These are phyloP conservation scores for Isurus oxyrinchus DNA, from an alignment of 2,113 vertebrate species.

Conservation along the genomic window DNA sequence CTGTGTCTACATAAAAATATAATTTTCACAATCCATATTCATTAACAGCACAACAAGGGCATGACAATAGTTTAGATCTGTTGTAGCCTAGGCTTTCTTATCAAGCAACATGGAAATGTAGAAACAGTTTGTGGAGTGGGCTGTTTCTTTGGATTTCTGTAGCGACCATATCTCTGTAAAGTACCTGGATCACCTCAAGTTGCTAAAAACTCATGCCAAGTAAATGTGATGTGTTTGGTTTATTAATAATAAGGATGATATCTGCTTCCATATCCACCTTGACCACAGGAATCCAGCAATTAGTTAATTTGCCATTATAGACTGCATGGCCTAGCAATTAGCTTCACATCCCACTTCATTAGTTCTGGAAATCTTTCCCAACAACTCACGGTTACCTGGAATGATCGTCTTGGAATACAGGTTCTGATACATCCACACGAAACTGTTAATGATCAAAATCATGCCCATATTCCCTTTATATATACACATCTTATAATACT, in stretches of 20 bases:
- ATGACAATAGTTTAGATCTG: neutral
- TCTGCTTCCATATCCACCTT: neutral
- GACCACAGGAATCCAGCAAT: neutral
- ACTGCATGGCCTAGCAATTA: neutral
- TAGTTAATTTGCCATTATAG: neutral
- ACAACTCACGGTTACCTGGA: neutral
- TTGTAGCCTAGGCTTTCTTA: neutral
- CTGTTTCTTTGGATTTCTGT: neutral
- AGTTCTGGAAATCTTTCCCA: neutral
- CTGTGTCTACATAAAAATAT: constrained; percentile 8
- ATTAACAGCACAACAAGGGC: neutral
- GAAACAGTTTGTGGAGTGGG: neutral
- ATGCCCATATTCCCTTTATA: neutral
- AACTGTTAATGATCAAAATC: neutral
- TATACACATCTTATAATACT: neutral
- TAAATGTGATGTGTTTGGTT: neutral
- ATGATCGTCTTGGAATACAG: neutral
- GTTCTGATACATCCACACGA: neutral
- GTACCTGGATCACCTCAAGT: neutral
- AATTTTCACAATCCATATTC: neutral
- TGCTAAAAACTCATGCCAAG: neutral
- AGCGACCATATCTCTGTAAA: neutral
- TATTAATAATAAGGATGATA: neutral
- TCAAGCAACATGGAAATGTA: neutral
- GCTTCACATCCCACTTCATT: neutral